phyloP scores from a whole-genome alignment of 2,888 invertebrate species.

The Athalia rosae region DNA sequence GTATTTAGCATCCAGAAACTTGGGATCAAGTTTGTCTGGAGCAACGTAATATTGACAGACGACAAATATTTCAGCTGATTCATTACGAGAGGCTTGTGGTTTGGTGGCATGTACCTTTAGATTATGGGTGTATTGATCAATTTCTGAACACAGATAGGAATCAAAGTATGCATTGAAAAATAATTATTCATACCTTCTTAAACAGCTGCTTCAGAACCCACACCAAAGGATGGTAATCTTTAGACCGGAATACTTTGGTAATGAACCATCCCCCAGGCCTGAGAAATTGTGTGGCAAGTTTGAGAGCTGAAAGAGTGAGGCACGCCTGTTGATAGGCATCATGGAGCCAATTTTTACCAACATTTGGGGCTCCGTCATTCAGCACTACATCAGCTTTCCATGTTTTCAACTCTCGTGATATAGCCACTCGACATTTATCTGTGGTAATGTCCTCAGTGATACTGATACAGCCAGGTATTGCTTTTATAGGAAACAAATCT shows the following conservation, averaged over 20 bases:
- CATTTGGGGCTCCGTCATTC: constrained; percentile 99
- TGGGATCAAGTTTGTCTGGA: constrained; percentile 93
- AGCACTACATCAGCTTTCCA: constrained; percentile 98
- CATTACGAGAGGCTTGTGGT: constrained; percentile 97
- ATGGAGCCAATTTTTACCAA: constrained; percentile 96
- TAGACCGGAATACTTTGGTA: constrained; percentile 98
- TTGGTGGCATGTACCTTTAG: constrained; percentile 93
- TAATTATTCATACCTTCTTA: constrained; percentile 79
- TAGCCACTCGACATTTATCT: constrained; percentile 88
- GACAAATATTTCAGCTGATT: constrained; percentile 99
- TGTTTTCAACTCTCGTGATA: constrained; percentile 91
- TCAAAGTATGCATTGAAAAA: background rate
- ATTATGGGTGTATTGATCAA: background rate
- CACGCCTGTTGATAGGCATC: constrained; percentile 97
- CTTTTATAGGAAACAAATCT: constrained; percentile 95
- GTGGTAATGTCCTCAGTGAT: constrained; percentile 97
- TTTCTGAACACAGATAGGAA: constrained; percentile 18
- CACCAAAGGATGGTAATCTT: constrained; percentile 95
- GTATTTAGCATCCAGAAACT: constrained; percentile 93
- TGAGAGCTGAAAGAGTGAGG: constrained; percentile 93
- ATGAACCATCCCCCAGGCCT: constrained; percentile 97
- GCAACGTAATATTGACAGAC: constrained; percentile 96
- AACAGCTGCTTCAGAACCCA: constrained; percentile 98
- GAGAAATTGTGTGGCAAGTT: constrained; percentile 92
- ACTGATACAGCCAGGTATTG: constrained; percentile 92